Base-by-base conservation (phyloP, 2,797 vertebrate genomes). In the Poeciliopsis paucimaculata region DNA sequence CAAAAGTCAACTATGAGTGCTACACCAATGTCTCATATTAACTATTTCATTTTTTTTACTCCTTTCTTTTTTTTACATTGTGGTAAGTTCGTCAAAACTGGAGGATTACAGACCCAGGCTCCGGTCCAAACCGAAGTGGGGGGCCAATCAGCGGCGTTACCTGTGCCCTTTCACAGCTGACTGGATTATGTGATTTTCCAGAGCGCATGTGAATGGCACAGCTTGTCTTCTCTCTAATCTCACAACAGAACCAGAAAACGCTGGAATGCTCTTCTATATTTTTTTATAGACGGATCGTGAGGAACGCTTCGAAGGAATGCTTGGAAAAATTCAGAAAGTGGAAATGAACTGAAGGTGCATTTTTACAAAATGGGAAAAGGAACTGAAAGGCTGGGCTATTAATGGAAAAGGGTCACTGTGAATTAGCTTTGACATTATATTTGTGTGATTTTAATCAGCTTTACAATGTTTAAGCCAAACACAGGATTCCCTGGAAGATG, bases 1-100 rank as follows among this genome's bases (percentile, higher is more conserved):
- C 91, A 88, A 91, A 95, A 93, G 90, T 95, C 47, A 94, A 95
- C 94, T 95, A 95, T 90, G 79, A 76, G 90, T 82, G 89, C 91
- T 94, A 95, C 93, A 93, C 91, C 92, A 94, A 94, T 88, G 87
- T 94, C 77, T 86, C 90, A 89, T 93, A 87, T 85, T 84, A 82
- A 90, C 91, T 87, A 86, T 87, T 79, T 73, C 68, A 39, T 70
- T 73, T 83, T 81, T 43, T 43, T 43, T 75, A 80, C 77, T 82
- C 26, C 82, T 90, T 75, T 53, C 4, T 31, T 60, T 31, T 31
- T 91, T 94, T 93, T 94, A 93, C 91, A 93, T 91, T 87, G 91
- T 77, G 72, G 80, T 84, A 87, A 93, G 89, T 83, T 80, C 28
- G 78, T 91, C 82, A 84, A 84, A 91, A 86, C 46, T 66, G 68